Evolutionary conservation across 2,797 vertebrate species (phyloP), one percentile per base, ranked within the genome.

Genomic region (Geotria australis): DNA sequence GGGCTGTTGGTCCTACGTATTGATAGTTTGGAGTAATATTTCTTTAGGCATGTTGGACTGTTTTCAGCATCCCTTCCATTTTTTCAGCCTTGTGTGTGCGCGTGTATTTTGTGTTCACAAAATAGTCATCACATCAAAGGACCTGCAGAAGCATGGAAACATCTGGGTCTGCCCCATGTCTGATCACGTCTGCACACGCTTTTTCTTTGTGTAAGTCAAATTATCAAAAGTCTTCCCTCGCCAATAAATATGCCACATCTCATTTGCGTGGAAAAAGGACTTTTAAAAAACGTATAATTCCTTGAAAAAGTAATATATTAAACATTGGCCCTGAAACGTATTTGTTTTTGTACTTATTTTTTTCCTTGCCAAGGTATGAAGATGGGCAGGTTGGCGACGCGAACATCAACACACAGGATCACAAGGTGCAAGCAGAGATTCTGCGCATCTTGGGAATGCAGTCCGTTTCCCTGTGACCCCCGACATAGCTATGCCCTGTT

Each of bases 391-490:
- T 98, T 65, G 91, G 91, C 70, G 91, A 98, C 5, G 91, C 91
- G 65, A 98, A 98, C 72, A 98, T 98, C 69, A 98, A 98, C 78
- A 98, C 91, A 76, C 88, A 98, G 80, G 91, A 98, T 75, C 88
- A 86, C 64, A 96, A 95, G 72, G 88, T 98, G 64, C 88, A 98
- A 74, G 95, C 93, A 73, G 91, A 98, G 72, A 98, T 98, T 71
- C 95, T 98, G 88, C 83, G 91, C 63, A 86, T 98, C 73, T 91
- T 98, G 48, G 91, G 91, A 68, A 91, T 85, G 73, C 86, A 98
- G 79, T 55, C 51, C 9, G n/a, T 55, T 8, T n/a, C n/a, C 51
- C 51, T 55, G 51, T 55, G 24, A 55, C 51, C 15, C 6, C 24
- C 24, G 24, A 38, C 24, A 5, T 5, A 38, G 24, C 24, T 5